Base-by-base conservation (phyloP, 1,140 invertebrate genomes). In the Drosophila ananassae region DNA sequence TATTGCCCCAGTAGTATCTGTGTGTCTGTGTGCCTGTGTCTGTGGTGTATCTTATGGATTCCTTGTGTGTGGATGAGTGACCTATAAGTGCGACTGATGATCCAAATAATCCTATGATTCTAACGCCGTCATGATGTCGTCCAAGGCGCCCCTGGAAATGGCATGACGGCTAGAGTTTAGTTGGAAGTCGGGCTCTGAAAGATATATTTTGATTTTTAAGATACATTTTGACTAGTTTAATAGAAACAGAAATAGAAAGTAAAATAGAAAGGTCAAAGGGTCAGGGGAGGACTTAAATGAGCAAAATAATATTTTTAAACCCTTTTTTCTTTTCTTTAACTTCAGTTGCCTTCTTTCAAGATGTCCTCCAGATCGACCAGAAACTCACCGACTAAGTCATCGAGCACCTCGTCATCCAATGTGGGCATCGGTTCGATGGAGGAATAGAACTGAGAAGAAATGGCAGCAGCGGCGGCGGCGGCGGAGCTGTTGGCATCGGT, bases 61-160 rank as follows among this genome's bases (percentile, higher is more conserved):
- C 17, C 8, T 3, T 12, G n/a, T 54, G 7, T 52, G 24, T 61
- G 17, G 39, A 6, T 47, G 2, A 44, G 44, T 51, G 17, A 17
- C 12, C 28, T 52, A 39, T 28, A n/a, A 10, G 8, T 28, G 6
- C 25, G 10, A 10, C 10, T 17, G 41, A 7, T 17, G 41, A 7
- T 44, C 3, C 48, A 48, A 3, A 6, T 47, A 8, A 2, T 30
- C 46, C 54, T 82, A 78, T 44, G 79, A 66, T 28, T 82, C 74
- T 32, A 82, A 50, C 24, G 56, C 64, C 44, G 74, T 82, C 79
- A 82, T 78, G 51, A 83, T 79, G 25, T 79, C 80, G 37, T 83
- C 80, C 59, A 84, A 48, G 7, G 63, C 66, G 3, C 75, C 63
- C 39, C 67, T 68, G 8, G 79, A 67, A 34, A 63, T 66, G 21